phyloP scores from a whole-genome alignment of 2,888 invertebrate genomes.

The Pristionchus entomophagus region DNA sequence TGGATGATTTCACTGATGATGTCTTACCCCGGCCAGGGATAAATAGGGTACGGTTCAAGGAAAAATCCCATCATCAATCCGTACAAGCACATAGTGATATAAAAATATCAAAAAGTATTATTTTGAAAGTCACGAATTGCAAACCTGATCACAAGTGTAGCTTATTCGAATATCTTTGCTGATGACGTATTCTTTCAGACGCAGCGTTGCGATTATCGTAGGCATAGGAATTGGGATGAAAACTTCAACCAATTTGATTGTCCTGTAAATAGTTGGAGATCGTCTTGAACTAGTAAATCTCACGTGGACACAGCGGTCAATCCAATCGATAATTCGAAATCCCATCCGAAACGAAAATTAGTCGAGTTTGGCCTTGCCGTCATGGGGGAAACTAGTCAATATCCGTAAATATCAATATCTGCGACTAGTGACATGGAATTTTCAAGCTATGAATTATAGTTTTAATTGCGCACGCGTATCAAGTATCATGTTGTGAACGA shows the following conservation, averaged over 20 bases:
- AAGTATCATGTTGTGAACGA: too few species aligned
- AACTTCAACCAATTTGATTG: neutral
- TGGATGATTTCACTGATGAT: neutral
- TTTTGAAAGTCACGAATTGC: neutral
- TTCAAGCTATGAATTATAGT: too few species aligned
- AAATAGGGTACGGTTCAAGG: neutral
- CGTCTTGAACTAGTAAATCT: neutral
- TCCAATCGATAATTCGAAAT: neutral
- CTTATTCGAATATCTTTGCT: neutral
- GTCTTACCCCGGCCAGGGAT: neutral
- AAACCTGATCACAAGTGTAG: constrained; percentile 6
- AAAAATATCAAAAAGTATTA: neutral
- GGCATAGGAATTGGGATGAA: neutral
- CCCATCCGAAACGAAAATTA: neutral
- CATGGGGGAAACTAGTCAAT: too few species aligned
- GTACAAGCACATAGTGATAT: neutral
- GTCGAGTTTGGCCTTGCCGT: too few species aligned
- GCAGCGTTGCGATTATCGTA: neutral
- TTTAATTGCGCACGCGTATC: too few species aligned
- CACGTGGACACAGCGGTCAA: neutral
- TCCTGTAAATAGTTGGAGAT: neutral
- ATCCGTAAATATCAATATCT: too few species aligned
- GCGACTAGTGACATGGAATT: too few species aligned
- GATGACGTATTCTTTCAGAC: neutral
- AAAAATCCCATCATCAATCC: neutral